Conservation (phyloP, 2,888 invertebrate species). For the Dorcus hopei region DNA sequence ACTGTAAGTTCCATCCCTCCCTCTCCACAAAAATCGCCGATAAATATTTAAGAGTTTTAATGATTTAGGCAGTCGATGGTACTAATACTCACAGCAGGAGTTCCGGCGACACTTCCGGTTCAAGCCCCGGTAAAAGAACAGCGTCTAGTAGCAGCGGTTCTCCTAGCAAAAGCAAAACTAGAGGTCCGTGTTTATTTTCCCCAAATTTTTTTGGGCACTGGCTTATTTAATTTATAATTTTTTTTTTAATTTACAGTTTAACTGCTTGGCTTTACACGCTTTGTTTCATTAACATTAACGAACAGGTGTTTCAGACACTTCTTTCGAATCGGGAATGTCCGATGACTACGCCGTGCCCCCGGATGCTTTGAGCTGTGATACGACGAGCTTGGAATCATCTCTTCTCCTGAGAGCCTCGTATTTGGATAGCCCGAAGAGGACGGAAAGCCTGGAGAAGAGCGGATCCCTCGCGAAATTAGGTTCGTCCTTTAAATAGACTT, state of each 20-base stretch:
- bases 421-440: conserved; percentile 58
- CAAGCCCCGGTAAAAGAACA: conserved; percentile 76
- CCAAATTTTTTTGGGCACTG: neutral
- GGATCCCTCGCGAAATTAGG: conserved; percentile 50
- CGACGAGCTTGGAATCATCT: conserved; percentile 73
- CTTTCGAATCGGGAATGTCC: conserved; percentile 90
- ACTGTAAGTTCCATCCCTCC: conserved; percentile 34
- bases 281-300: conserved; percentile 38
- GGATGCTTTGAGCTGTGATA: conserved; percentile 82
- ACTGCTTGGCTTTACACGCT: conserved; percentile 23
- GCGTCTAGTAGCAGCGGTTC: conserved; percentile 72
- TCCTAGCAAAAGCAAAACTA: conserved; percentile 74
- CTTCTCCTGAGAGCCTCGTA: conserved; percentile 62
- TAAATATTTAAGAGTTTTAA: too few relatives aligned
- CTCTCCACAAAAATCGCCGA: too few relatives aligned
- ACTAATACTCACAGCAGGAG: conserved; percentile 76
- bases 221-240: conserved; percentile 18
- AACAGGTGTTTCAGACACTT: conserved; percentile 71
- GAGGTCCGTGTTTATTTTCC: conserved; percentile 54
- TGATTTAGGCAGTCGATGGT: conserved; percentile 43
- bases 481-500: conserved; percentile 19
- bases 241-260: conserved; percentile 25
- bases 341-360: conserved; percentile 97
- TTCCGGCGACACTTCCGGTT: conserved; percentile 79
- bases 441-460: conserved; percentile 79